Percentiles rank a stretch among this genome's conserved stretches.
phyloP scores from a whole-genome alignment of 1,140 invertebrate genomes.

The Heliconius congener region DNA sequence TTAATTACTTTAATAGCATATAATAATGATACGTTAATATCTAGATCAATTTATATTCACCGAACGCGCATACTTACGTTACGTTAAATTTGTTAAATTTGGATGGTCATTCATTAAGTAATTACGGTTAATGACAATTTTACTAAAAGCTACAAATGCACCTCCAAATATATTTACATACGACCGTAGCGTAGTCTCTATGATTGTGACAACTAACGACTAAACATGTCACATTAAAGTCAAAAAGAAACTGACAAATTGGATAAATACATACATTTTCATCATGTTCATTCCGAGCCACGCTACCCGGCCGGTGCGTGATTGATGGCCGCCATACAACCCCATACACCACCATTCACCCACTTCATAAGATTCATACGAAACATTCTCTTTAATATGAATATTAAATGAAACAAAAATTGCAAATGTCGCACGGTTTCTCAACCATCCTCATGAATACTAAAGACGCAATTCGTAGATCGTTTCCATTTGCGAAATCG shows the following conservation, averaged over 20 bases:
- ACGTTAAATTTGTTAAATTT: background rate
- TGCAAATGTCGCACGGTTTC: constrained; percentile 71
- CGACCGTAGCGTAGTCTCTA: background rate
- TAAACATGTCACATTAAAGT: constrained; percentile 30
- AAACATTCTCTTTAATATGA: constrained; percentile 73
- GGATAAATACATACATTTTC: constrained; percentile 47
- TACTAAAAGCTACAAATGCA: background rate
- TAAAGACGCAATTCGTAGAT: constrained; percentile 78
- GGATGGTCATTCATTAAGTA: constrained; percentile 11
- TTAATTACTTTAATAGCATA: background rate
- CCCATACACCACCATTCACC: constrained; percentile 41
- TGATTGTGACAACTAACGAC: background rate
- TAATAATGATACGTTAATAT: background rate
- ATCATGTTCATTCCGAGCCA: constrained; percentile 15
- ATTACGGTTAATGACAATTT: background rate
- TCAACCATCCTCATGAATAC: constrained; percentile 75
- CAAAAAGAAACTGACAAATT: constrained; percentile 54
- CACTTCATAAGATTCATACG: constrained; percentile 53
- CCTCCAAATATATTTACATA: constrained; percentile 5
- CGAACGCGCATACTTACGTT: background rate
- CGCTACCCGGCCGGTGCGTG: constrained; percentile 44
- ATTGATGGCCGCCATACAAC: constrained; percentile 52
- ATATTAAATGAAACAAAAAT: constrained; percentile 80
- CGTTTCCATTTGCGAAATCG: constrained; percentile 67
- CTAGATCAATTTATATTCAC: background rate